Evolutionary conservation across 2,888 invertebrate species (phyloP), one percentile per base, ranked within the genome.

Genomic region (Lasioglossum morio): DNA sequence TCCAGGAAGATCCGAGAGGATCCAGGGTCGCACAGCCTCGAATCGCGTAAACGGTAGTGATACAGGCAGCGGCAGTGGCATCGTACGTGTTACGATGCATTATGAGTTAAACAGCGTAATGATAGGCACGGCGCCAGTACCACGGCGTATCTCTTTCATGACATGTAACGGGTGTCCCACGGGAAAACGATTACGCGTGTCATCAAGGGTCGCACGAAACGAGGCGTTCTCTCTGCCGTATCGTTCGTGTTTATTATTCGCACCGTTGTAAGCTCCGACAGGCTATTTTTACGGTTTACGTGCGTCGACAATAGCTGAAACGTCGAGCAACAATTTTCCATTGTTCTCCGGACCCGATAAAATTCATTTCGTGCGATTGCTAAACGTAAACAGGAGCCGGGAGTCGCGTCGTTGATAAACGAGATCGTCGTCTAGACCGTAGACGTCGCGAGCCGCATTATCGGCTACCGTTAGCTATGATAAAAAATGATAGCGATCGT

Each of bases 111-210:
- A 93, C 92, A 92, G 90, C 92, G 92, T 92, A 93, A 94, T 93
- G 93, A 94, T 93, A 94, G 94, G 90, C 92, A 89, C 91, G 93
- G 94, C 94, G 94, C 94, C 94, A 94, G 92, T 87, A 91, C 86
- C 87, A 85, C 87, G 82, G 81, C 85, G 89, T 92, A 91, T 92
- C 92, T 90, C 87, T 84, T 34, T 75, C 72, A 53, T 57, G 40
- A 37, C 43, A 82, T 72, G 60, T 83, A 90, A 87, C 87, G 89
- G 89, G 91, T 91, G 90, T 85, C 88, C 43, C 72, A n/a, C 34
- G 40, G 63, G 60, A 46, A 69, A 40, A 34, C 34, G 57, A 63
- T 48, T 23, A 34, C 10, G 30, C 30, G 12, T 75, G 66, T 87
- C 76, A 30, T 86, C 73, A 37, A 4, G 23, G 27, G 48, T 27